Base-by-base conservation (phyloP, 23 tunicate species). In the Oikopleura vanhoeffeni region DNA sequence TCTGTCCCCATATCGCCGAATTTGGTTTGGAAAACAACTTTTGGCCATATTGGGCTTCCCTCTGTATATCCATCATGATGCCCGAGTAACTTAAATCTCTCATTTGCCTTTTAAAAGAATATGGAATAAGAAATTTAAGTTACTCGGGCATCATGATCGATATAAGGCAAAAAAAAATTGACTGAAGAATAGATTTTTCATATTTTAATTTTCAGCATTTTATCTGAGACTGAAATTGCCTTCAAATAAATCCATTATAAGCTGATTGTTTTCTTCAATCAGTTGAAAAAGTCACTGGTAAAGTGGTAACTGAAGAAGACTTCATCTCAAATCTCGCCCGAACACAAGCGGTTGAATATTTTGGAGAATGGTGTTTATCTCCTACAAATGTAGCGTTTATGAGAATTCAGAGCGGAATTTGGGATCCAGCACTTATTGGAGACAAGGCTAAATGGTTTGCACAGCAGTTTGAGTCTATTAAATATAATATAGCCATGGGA, bases 371-470 rank as follows among this genome's bases (percentile, higher is more conserved):
- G 99, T 79, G 91, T 24, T 85, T 95, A 40, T 41, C 90, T 33
- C 99, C 99, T 0, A 87, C 85, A 41, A 95, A 90, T 87, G 90
- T 88, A 40, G 96, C 99, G 0, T 95, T 88, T 76, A 76, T 95
- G 41, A 77, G 94, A 41, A 95, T 95, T 34, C 87, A 85, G 41
- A 90, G 90, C 57, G 86, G 97, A 76, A 79, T 95, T 32, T 88
- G 84, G 71, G 96, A 95, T 84, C 99, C 99, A 1, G 64, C 76
- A 41, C 79, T 58, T 40, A 95, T 95, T 84, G 99, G 99, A 0
- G 99, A 95, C 85, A 95, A 95, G 85, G 64, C 99, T 60, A 90
- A 91, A 77, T 95, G 99, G 99, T 95, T 95, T 60, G 85, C 90
- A 4, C 79, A 79, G 41, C 96, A 88, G 18, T 84, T 95, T 1